Base-by-base conservation (phyloP, 2,888 invertebrate genomes). In the Hemicrepidius hirtus region DNA sequence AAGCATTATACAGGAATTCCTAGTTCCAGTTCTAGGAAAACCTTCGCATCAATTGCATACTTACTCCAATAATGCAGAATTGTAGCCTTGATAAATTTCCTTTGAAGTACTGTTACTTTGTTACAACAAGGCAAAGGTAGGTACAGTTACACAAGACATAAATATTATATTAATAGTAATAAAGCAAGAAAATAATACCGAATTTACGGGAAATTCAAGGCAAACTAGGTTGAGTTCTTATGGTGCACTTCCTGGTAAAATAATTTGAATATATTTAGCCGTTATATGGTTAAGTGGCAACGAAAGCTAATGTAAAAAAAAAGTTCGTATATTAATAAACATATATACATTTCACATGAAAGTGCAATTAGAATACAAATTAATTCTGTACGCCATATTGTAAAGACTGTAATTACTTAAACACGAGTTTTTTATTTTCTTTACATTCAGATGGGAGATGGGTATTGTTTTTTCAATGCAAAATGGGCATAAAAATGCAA, bases 31-130 rank as follows among this genome's bases (percentile, higher is more conserved):
- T 60, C 41, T 60, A 60, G 60, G 60, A 60, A 60, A 60, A 44
- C 60, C 60, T 60, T 60, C 60, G 60, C 60, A 60, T 60, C 60
- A 40, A 21, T 35, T 44, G 60, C 60, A 60, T 44, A 44, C 24
- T 21, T 24, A 35, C 28, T 57, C 18, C 41, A 21, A 28, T 44
- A 60, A 60, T 60, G 44, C 41, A 44, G 28, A 13, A 9, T 21
- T 28, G 12, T 24, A 44, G 28, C 60, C 60, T 60, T 60, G 41
- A 44, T 40, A 4, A 37, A 16, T 60, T 60, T 44, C 60, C 44
- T 60, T 60, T 12, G 16, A 24, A 41, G 60, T 44, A 60, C 60
- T 1, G 40, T 60, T 60, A 60, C 60, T 59, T 57, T 60, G 44
- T 28, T 57, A 37, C 37, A 20, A 21, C 12, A 20, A 16, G 6